Conservation (phyloP, 2,888 invertebrate genomes). For the Carabus problematicus region DNA sequence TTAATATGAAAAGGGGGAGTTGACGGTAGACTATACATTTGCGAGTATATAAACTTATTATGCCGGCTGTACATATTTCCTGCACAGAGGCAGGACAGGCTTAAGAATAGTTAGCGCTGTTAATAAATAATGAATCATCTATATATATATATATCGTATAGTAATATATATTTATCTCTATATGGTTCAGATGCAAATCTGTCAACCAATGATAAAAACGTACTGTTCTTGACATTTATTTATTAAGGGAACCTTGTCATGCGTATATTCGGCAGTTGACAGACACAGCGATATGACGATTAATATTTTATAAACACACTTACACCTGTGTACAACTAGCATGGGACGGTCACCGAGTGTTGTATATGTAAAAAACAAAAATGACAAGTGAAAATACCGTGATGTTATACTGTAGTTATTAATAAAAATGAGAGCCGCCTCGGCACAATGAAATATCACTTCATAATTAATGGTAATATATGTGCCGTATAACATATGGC, state of each 20-base stretch:
- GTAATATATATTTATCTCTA: no score
- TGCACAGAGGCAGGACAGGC: no score
- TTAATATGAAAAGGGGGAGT: background rate
- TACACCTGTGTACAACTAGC: no score
- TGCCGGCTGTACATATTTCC: no score
- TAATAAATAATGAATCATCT: no score
- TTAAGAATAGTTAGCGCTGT: no score
- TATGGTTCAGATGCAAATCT: no score
- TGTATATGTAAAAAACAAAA: background rate
- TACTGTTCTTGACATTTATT: conserved; percentile 1
- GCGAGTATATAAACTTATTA: no score
- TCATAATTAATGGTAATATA: conserved; percentile 39
- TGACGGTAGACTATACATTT: no score
- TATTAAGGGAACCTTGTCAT: conserved; percentile 36
- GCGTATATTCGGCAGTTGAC: conserved; percentile 18
- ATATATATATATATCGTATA: no score
- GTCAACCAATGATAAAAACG: conserved; percentile 2
- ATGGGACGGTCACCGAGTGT: background rate
- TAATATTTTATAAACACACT: conserved; percentile 33
- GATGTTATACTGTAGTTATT: conserved; percentile 23
- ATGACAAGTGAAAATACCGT: background rate
- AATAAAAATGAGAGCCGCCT: conserved; percentile 18
- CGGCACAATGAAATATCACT: conserved; percentile 29
- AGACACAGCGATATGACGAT: conserved; percentile 28
- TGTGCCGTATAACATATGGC: conserved; percentile 25